Conservation (phyloP, 1,140 invertebrate species). For the Araneus ventricosus region DNA sequence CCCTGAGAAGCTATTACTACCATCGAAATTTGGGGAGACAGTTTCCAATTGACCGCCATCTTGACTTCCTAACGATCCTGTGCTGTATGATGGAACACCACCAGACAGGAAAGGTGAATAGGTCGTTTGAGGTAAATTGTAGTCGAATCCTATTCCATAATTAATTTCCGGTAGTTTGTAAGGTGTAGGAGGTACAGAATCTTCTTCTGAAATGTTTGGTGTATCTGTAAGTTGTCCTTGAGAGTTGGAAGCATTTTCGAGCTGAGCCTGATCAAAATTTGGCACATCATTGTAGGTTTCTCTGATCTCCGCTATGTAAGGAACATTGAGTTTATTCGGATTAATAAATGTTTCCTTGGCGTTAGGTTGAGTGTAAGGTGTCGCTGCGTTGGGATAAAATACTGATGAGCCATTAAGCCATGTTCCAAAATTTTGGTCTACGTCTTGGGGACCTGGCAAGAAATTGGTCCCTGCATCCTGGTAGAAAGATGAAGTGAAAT, state of each 20-base stretch:
- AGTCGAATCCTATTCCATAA: not conserved
- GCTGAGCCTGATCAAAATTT: not conserved
- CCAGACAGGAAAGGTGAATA: not conserved
- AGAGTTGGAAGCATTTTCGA: not conserved
- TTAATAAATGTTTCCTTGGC: not conserved
- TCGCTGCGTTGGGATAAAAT: not conserved
- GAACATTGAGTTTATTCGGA: not conserved
- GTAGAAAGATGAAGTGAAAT: not conserved
- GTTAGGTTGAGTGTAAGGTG: not conserved
- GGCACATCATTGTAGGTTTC: slow-evolving; percentile 34
- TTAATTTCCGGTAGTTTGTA: not conserved
- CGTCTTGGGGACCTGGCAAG: not conserved
- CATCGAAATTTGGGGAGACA: not conserved
- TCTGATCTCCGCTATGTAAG: slow-evolving; percentile 59
- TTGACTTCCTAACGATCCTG: not conserved
- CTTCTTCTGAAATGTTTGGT: not conserved
- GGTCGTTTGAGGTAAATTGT: not conserved
- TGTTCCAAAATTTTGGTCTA: not conserved
- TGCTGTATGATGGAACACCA: not conserved
- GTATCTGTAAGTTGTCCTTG: not conserved
- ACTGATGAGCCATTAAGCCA: not conserved
- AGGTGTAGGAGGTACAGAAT: not conserved
- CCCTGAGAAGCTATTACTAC: not conserved
- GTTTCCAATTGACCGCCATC: not conserved
- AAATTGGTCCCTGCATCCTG: not conserved